A percentile compares a stretch with the other conserved stretches of the same genome.
Conservation (phyloP, 2,888 invertebrate genomes). For the Syrphus vitripennis region DNA sequence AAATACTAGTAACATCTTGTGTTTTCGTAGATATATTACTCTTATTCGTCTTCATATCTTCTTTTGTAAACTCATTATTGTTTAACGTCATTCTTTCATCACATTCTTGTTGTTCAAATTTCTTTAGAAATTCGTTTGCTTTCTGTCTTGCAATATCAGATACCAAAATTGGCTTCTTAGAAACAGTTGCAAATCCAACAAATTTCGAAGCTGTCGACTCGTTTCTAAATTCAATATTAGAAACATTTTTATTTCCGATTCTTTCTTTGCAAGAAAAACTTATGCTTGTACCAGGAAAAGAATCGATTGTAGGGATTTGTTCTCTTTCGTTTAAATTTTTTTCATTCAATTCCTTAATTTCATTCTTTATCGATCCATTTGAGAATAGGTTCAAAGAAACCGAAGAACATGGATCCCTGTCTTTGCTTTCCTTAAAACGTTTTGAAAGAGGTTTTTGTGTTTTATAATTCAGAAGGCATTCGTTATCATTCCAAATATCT, state of each 20-base stretch:
- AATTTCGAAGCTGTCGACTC: neutral
- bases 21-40: neutral
- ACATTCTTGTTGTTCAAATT: neutral
- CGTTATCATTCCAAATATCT: constrained; percentile 58
- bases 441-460: constrained; percentile 19
- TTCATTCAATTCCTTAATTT: neutral
- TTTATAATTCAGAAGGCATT: constrained; percentile 43
- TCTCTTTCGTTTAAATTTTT: neutral
- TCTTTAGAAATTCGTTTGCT: neutral
- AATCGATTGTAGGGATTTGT: neutral
- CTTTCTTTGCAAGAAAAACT: neutral
- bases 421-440: neutral
- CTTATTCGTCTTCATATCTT: neutral
- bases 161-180: constrained; percentile 54
- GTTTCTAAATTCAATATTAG: neutral
- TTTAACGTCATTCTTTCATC: neutral
- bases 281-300: neutral
- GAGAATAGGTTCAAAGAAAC: neutral
- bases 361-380: no score
- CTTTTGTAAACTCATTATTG: neutral
- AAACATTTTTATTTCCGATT: neutral
- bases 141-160: constrained; percentile 50
- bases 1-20: neutral
- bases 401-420: neutral
- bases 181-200: constrained; percentile 55